Percentiles rank a stretch among this genome's conserved stretches.
Conservation (phyloP, 2,888 invertebrate genomes). For the Rapana venosa region DNA sequence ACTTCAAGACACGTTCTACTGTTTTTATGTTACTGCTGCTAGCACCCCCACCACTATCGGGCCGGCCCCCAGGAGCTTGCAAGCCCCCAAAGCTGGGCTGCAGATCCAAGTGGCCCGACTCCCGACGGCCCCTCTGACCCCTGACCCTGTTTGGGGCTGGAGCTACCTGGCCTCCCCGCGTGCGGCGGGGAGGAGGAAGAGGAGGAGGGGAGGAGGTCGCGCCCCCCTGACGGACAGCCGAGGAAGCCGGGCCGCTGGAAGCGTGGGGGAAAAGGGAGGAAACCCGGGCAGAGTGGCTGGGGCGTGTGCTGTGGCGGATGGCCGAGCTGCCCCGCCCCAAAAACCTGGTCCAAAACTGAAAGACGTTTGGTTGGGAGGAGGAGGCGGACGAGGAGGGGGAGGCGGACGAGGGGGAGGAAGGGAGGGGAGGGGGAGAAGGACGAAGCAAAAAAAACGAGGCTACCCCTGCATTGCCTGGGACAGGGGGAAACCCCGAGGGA, state of each 20-base stretch:
- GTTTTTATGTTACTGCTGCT: no score
- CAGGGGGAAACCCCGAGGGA: neutral
- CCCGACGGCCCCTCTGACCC: neutral
- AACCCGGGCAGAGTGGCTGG: no score
- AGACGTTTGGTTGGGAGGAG: no score
- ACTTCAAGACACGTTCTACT: no score
- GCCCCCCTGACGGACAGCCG: neutral
- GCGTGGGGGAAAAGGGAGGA: neutral
- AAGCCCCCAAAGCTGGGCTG: no score
- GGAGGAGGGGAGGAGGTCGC: neutral
- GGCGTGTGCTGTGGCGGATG: no score
- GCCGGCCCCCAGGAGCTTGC: no score
- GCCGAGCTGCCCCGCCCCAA: neutral
- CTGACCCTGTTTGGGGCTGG: neutral
- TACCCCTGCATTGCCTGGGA: neutral
- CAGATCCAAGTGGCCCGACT: neutral
- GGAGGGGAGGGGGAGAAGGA: neutral
- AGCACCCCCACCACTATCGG: no score
- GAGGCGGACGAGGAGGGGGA: no score
- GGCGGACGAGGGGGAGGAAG: neutral
- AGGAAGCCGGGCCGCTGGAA: neutral
- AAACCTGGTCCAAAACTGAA: neutral
- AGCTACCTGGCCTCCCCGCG: neutral
- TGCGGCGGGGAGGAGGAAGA: no score
- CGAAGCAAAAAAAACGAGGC: neutral